Percentiles rank a stretch among this genome's conserved stretches.
Conservation (phyloP, 2,888 invertebrate species). For the Nudaria mundana region DNA sequence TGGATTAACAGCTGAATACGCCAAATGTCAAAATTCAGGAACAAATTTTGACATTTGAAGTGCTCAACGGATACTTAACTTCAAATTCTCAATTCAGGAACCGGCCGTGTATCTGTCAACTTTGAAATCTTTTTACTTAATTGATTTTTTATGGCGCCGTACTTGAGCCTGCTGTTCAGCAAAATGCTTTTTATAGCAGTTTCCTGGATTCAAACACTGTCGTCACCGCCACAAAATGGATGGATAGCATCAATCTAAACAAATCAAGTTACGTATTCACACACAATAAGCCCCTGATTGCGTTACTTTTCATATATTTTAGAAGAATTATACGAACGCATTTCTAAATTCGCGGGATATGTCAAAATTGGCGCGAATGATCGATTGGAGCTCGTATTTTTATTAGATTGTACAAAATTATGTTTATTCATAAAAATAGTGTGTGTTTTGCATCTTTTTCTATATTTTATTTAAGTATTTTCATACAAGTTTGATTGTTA, state of each 20-base stretch:
- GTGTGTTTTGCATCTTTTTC: conserved; percentile 5
- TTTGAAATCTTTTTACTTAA: no score
- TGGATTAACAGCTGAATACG: no score
- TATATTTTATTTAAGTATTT: conserved; percentile 4
- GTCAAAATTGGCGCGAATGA: conserved; percentile 36
- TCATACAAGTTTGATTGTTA: no score
- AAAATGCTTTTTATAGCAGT: no score
- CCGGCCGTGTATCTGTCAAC: no score
- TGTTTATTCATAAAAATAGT: conserved; percentile 26
- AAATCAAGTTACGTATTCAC: conserved; percentile 49
- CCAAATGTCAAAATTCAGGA: no score
- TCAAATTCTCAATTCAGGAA: no score
- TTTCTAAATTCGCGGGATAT: conserved; percentile 43
- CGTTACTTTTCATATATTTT: conserved; percentile 48
- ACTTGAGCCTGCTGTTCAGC: no score
- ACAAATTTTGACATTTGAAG: no score
- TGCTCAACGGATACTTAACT: no score
- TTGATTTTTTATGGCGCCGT: no score
- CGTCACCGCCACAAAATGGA: conserved; percentile 55
- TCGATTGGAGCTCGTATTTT: conserved; percentile 45
- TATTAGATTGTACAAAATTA: conserved; percentile 22
- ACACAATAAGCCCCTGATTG: conserved; percentile 67
- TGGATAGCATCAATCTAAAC: conserved; percentile 65
- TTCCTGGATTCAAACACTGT: conserved; percentile 48
- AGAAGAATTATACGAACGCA: conserved; percentile 46